Conservation (phyloP, 2,888 invertebrate species). For the Rhodophaea formosa region DNA sequence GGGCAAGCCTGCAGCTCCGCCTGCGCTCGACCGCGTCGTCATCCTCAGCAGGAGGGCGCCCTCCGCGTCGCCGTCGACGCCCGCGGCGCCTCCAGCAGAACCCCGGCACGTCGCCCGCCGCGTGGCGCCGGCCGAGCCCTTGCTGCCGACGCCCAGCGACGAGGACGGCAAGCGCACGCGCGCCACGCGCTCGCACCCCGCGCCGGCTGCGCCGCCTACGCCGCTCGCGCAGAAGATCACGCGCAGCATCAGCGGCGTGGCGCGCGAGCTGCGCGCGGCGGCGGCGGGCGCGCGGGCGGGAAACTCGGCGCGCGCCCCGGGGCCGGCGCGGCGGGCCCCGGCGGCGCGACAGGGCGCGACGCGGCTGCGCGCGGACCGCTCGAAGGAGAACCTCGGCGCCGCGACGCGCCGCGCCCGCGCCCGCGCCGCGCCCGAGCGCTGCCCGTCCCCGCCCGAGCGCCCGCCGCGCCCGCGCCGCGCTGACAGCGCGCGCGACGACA, state of each 20-base stretch:
- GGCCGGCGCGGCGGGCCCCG: conserved; percentile 62
- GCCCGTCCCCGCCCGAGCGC: conserved; percentile 35
- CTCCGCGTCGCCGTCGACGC: conserved; percentile 39
- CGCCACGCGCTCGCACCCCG: conserved; percentile 45
- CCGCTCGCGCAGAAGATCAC: conserved; percentile 29
- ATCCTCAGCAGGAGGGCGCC: conserved; percentile 57
- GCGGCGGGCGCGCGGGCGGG: conserved; percentile 54
- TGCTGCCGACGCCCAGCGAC: conserved; percentile 29
- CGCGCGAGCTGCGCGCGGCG: conserved; percentile 33
- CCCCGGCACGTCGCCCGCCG: conserved; percentile 25
- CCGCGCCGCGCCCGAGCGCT: conserved; percentile 47
- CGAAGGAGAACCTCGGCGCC: conserved; percentile 72
- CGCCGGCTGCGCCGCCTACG: conserved; percentile 35
- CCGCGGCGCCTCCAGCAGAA: conserved; percentile 20
- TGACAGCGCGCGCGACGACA: conserved; percentile 38
- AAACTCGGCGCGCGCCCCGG: conserved; percentile 71
- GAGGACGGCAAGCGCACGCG: conserved; percentile 33
- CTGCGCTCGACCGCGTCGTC: conserved; percentile 55
- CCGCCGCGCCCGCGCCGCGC: conserved; percentile 41
- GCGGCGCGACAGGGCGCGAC: conserved; percentile 52
- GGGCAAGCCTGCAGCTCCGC: conserved; percentile 32
- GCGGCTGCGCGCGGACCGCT: conserved; percentile 49
- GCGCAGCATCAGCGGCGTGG: conserved; percentile 26
- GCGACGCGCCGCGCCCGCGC: conserved; percentile 55
- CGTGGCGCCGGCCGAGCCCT: conserved; percentile 28